A percentile compares a stretch with the other conserved stretches of the same genome.
Conservation (phyloP, 2,797 vertebrate genomes). For the Falco novaeseelandiae region DNA sequence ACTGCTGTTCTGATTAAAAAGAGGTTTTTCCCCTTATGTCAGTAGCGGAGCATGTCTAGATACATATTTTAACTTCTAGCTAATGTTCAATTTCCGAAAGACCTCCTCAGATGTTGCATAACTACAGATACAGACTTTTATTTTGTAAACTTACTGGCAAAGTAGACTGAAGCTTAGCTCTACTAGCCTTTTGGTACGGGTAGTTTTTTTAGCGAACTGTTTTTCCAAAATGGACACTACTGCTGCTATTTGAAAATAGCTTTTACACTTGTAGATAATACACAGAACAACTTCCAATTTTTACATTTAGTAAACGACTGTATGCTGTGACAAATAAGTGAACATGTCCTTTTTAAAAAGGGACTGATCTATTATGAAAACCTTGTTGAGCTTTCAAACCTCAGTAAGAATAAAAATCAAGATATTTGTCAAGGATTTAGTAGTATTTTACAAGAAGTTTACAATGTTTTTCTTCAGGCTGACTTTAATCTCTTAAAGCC, state of each 20-base stretch:
- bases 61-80: not conserved
- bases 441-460: not conserved
- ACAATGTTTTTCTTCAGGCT: not conserved
- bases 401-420: not conserved
- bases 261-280: not conserved
- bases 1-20: not conserved
- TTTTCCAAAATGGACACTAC: not conserved
- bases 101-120: not conserved
- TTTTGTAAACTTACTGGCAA: not conserved
- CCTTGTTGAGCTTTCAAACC: not conserved
- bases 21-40: not conserved
- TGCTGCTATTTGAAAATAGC: slow-evolving; percentile 10
- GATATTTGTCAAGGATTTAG: not conserved
- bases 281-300: not conserved
- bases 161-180: not conserved
- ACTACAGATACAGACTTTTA: not conserved
- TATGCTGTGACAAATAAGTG: not conserved
- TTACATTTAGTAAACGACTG: not conserved
- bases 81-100: not conserved
- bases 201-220: not conserved
- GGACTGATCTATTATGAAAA: not conserved
- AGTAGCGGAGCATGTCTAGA: not conserved
- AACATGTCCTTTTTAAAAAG: not conserved
- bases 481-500: not conserved
- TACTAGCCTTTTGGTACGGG: not conserved